phyloP scores from a whole-genome alignment of 2,888 invertebrate species.

The Rhorus exstirpatorius region DNA sequence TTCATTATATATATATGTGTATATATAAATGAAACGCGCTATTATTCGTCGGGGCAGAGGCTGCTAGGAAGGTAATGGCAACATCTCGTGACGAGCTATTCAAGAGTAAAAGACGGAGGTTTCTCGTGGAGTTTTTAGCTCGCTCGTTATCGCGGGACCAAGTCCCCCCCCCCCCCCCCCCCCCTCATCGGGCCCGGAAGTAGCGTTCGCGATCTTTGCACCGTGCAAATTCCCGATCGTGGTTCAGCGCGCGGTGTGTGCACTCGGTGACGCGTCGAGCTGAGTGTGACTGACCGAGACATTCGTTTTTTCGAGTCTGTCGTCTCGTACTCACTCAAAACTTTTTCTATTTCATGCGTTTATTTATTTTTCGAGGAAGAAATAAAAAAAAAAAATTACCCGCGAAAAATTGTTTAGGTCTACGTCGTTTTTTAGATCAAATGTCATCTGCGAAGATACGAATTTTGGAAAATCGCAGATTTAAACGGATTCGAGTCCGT shows the following conservation, averaged over 20 bases:
- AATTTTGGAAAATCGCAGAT: too few species aligned
- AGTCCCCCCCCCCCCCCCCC: conserved; percentile 26
- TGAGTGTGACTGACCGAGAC: conserved; percentile 61
- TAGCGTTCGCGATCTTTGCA: conserved; percentile 66
- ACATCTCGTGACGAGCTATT: conserved; percentile 53
- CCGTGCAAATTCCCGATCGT: conserved; percentile 50
- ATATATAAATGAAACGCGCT: not conserved
- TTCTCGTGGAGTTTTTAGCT: conserved; percentile 18
- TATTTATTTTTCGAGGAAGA: too few species aligned
- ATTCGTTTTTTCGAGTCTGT: conserved; percentile 25
- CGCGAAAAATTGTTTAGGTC: too few species aligned
- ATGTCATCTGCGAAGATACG: too few species aligned
- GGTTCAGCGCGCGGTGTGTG: conserved; percentile 1
- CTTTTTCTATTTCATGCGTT: not conserved
- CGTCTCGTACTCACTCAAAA: conserved; percentile 7
- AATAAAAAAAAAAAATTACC: too few species aligned
- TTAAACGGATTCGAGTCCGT: too few species aligned
- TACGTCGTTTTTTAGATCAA: too few species aligned
- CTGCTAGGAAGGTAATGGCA: conserved; percentile 43
- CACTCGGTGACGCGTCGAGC: conserved; percentile 46
- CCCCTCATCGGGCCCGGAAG: conserved; percentile 55
- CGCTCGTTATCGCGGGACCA: conserved; percentile 61
- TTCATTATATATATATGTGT: conserved; percentile 1
- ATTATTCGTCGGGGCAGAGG: conserved; percentile 27
- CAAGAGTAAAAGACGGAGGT: conserved; percentile 35